Conservation (phyloP, 2,113 vertebrate genomes). For the Gracilinanus agilis region DNA sequence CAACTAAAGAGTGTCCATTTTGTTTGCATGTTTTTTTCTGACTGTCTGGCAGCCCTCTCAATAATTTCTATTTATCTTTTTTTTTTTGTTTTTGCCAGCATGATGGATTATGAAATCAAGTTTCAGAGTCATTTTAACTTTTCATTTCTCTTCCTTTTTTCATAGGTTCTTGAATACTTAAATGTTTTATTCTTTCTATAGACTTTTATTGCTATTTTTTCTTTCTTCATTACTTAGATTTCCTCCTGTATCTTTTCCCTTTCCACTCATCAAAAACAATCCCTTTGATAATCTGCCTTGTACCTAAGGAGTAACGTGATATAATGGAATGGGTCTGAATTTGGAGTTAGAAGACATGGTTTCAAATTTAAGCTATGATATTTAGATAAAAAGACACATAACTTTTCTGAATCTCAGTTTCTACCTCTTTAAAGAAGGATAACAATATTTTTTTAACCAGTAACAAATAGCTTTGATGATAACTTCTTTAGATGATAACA, state of each 20-base stretch:
- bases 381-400: neutral
- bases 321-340: neutral
- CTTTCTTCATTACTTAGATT: neutral
- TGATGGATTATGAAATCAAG: neutral
- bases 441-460: neutral
- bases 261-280: neutral
- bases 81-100: too few species aligned
- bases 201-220: neutral
- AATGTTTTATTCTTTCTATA: neutral
- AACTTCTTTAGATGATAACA: neutral
- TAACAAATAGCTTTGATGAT: neutral
- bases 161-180: neutral
- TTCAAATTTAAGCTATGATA: neutral
- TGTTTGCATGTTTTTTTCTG: neutral
- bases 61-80: neutral
- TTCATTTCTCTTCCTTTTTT: neutral
- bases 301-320: neutral
- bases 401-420: neutral
- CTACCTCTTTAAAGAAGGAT: neutral
- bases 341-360: neutral
- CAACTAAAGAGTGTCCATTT: neutral
- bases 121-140: neutral
- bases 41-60: neutral
- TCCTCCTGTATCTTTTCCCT: neutral
- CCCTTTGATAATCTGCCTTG: neutral